Evolutionary conservation across 2,113 vertebrate species (phyloP).

Genomic region (Bubo scandiacus): DNA sequence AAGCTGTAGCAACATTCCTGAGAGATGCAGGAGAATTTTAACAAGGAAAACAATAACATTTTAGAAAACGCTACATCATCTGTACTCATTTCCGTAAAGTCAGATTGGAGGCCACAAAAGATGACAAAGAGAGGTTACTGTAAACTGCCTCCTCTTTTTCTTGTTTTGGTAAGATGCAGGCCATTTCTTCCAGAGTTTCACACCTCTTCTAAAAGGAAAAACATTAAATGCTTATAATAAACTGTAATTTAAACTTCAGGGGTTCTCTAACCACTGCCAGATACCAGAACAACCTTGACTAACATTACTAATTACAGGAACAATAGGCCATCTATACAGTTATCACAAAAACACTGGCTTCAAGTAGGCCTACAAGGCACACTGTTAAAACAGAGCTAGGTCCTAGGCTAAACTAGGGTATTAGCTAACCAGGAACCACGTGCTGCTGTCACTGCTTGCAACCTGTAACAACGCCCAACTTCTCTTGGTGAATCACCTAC

Average conservation of each 20-base stretch:
- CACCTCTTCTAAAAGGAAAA: neutral
- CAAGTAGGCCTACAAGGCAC: neutral
- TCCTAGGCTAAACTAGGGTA: neutral
- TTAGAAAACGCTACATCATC: neutral
- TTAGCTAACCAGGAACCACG: neutral
- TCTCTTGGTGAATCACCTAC: neutral
- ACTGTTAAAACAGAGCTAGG: too few species aligned
- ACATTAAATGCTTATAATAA: neutral
- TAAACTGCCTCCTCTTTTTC: neutral
- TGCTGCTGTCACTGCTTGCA: neutral
- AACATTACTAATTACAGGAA: neutral
- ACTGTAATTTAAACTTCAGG: neutral
- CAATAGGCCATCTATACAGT: neutral
- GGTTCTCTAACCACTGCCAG: neutral
- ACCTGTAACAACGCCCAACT: neutral
- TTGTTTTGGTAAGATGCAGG: neutral
- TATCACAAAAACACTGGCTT: neutral
- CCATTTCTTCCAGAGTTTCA: neutral
- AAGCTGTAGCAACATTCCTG: neutral
- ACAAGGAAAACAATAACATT: neutral
- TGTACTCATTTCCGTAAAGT: neutral
- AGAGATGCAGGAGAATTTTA: neutral
- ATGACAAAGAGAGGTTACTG: neutral
- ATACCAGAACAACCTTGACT: neutral
- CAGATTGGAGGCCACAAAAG: neutral